A percentile compares a stretch with the other conserved stretches of the same genome.
phyloP scores from a whole-genome alignment of 2,888 invertebrate species.

The Bembecia ichneumoniformis region DNA sequence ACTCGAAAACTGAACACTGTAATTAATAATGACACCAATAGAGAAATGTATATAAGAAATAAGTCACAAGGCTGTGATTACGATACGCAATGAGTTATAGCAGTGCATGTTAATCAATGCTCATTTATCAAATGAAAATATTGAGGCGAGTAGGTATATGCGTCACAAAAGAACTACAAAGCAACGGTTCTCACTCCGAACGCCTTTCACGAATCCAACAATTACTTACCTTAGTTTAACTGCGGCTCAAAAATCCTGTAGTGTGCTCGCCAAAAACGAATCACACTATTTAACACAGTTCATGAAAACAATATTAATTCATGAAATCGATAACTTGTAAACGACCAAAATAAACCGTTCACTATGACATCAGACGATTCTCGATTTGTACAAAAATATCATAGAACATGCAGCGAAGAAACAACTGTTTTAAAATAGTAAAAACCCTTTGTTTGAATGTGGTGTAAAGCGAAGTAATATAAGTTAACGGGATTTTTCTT shows the following conservation, averaged over 20 bases:
- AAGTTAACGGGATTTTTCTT: conserved; percentile 56
- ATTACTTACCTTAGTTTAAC: conserved; percentile 53
- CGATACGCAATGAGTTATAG: too few relatives aligned
- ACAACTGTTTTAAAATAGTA: conserved; percentile 45
- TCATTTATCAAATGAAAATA: background rate
- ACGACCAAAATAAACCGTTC: conserved; percentile 41
- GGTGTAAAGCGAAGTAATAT: conserved; percentile 53
- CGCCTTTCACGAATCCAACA: background rate
- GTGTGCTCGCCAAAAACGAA: conserved; percentile 42
- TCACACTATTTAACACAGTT: conserved; percentile 48
- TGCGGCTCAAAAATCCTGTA: conserved; percentile 55
- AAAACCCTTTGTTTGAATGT: conserved; percentile 55
- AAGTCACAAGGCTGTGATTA: too few relatives aligned
- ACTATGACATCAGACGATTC: conserved; percentile 34
- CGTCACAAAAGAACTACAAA: background rate
- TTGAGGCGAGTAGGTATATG: background rate
- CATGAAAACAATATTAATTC: conserved; percentile 49
- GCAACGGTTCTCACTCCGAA: background rate
- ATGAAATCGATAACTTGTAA: conserved; percentile 60
- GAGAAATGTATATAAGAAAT: too few relatives aligned
- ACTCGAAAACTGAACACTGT: too few relatives aligned
- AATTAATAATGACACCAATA: too few relatives aligned
- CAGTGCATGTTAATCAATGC: too few relatives aligned
- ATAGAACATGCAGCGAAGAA: conserved; percentile 33
- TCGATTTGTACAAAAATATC: conserved; percentile 28